A percentile compares a stretch with the other conserved stretches of the same genome.
phyloP scores from a whole-genome alignment of 2,888 invertebrate species.

The Pristionchus exspectatus region DNA sequence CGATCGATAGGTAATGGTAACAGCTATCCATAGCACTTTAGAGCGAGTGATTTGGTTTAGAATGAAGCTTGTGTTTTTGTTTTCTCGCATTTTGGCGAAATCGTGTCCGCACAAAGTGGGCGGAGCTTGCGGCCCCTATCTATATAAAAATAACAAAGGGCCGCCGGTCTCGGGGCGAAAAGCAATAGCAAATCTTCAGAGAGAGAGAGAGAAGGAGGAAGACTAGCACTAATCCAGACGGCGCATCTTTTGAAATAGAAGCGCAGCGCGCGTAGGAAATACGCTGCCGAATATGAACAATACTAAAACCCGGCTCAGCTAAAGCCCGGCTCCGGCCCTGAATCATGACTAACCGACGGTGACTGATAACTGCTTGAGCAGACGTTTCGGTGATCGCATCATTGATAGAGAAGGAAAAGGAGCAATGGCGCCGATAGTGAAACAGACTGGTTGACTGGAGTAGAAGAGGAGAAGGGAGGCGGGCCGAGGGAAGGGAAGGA shows the following conservation, averaged over 20 bases:
- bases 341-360: slow-evolving; percentile 38
- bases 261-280: neutral
- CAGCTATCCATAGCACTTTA: too few relatives aligned
- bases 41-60: too few relatives aligned
- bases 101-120: too few relatives aligned
- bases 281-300: neutral
- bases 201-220: neutral
- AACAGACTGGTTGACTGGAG: slow-evolving; percentile 9
- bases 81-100: too few relatives aligned
- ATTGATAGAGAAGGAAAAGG: neutral
- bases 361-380: slow-evolving; percentile 53
- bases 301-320: neutral
- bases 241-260: neutral
- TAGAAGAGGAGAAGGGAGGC: neutral
- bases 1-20: too few relatives aligned
- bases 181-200: neutral
- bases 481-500: neutral
- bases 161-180: neutral
- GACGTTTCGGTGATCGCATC: slow-evolving; percentile 49
- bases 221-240: neutral
- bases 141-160: slow-evolving; percentile 32
- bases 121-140: too few relatives aligned
- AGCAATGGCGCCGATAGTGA: neutral
- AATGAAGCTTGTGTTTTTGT: too few relatives aligned
- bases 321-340: neutral